Conservation (phyloP, 2,888 invertebrate species). For the Neria commutata region DNA sequence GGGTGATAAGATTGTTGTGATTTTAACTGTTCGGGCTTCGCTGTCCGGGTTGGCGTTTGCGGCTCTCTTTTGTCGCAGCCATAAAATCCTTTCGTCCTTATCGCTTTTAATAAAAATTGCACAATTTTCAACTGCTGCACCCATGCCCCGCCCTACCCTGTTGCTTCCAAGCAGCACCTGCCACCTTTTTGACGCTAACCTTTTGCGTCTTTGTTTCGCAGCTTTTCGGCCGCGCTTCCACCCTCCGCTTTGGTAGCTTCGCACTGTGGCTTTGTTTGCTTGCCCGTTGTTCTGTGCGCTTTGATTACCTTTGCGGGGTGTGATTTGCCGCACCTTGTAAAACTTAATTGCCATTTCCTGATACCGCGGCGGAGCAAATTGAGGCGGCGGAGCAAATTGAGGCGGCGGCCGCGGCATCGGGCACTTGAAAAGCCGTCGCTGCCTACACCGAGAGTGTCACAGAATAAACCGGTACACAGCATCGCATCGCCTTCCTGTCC, state of each 20-base stretch:
- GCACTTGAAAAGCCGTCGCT: not conserved
- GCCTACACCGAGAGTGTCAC: not conserved
- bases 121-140: not conserved
- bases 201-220: not conserved
- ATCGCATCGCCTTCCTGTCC: not conserved
- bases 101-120: slow-evolving; percentile 2
- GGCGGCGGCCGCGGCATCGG: not conserved
- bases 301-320: slow-evolving; percentile 26
- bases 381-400: not conserved
- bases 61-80: not conserved
- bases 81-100: slow-evolving; percentile 1
- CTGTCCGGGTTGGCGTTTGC: not conserved
- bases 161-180: not conserved
- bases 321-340: slow-evolving; percentile 36
- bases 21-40: not conserved
- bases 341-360: slow-evolving; percentile 39
- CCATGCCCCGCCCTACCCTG: slow-evolving; percentile 13
- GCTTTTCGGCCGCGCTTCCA: not conserved
- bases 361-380: slow-evolving; percentile 9
- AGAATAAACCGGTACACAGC: not conserved
- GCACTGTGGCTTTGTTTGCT: slow-evolving; percentile 8
- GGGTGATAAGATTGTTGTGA: not conserved
- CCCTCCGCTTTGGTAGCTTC: not conserved
- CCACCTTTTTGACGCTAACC: not conserved
- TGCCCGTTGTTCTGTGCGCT: not conserved